phyloP scores from a whole-genome alignment of 2,797 vertebrate species.

The Eutrigla gurnardus region DNA sequence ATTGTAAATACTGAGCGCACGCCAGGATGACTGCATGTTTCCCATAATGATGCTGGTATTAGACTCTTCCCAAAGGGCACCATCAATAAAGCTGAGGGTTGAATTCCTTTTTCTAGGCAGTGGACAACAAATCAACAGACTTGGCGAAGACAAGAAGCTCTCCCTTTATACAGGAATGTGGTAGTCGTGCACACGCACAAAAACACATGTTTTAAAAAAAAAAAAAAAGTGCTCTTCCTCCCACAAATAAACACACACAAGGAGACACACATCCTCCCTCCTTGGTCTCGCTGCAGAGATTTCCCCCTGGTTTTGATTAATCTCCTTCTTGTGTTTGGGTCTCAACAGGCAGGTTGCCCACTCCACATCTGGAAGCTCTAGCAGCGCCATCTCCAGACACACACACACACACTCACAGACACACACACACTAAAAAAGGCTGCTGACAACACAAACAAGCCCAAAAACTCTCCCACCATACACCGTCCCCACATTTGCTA shows the following conservation, averaged over 20 bases:
- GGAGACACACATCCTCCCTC: slow-evolving; percentile 44
- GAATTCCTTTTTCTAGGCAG: slow-evolving; percentile 57
- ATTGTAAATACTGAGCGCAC: slow-evolving; percentile 66
- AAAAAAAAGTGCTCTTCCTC: slow-evolving; percentile 49
- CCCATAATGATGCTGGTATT: slow-evolving; percentile 62
- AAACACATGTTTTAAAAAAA: slow-evolving; percentile 38
- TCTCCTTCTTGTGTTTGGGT: slow-evolving; percentile 83
- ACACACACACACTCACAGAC: slow-evolving; percentile 18
- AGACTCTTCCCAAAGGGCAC: slow-evolving; percentile 64
- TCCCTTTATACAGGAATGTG: slow-evolving; percentile 53
- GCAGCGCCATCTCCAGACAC: slow-evolving; percentile 61
- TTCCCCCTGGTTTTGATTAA: slow-evolving; percentile 83
- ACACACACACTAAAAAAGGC: slow-evolving; percentile 38
- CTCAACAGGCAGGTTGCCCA: slow-evolving; percentile 81
- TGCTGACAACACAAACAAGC: slow-evolving; percentile 50
- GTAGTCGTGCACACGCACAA: slow-evolving; percentile 41
- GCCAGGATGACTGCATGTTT: slow-evolving; percentile 72
- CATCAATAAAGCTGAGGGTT: slow-evolving; percentile 66
- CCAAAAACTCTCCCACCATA: slow-evolving; percentile 28
- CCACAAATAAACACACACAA: slow-evolving; percentile 53
- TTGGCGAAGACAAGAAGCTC: slow-evolving; percentile 52
- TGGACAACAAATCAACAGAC: slow-evolving; percentile 68
- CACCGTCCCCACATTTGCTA: slow-evolving; percentile 55
- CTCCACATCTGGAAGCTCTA: slow-evolving; percentile 86
- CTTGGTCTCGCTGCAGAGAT: slow-evolving; percentile 65